These are phyloP conservation scores for Tribolium castaneum DNA, from an alignment of 1,140 invertebrate species.

Conservation along the genomic window DNA sequence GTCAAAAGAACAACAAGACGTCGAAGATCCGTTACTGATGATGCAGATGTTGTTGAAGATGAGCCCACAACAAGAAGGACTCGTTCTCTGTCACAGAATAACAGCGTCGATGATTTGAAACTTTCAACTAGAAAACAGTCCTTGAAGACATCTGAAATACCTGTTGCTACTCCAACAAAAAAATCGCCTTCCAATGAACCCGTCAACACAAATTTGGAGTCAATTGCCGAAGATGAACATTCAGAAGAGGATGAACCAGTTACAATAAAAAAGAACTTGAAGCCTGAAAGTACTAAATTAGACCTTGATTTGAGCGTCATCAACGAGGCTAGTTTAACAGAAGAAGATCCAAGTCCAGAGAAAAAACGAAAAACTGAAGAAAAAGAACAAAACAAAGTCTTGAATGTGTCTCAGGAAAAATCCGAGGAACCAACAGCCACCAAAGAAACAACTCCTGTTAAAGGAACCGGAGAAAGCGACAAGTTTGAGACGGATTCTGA, in stretches of 20 bases:
- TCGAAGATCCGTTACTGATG: constrained; percentile 1
- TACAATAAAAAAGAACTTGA: background rate
- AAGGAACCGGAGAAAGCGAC: background rate
- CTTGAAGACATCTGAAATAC: background rate
- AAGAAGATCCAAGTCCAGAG: background rate
- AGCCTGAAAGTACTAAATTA: background rate
- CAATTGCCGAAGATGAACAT: background rate
- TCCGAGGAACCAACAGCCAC: background rate
- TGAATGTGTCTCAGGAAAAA: background rate
- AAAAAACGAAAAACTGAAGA: background rate
- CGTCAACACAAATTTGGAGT: background rate
- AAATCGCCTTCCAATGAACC: background rate
- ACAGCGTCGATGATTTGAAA: background rate
- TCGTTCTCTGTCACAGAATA: background rate
- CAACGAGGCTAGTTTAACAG: constrained; percentile 6
- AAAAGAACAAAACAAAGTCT: background rate
- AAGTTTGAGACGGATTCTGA: background rate
- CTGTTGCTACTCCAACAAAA: background rate
- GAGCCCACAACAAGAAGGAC: background rate
- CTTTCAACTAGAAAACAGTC: background rate
- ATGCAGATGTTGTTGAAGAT: background rate
- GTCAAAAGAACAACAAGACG: background rate
- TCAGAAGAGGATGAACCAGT: background rate
- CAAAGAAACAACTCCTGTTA: background rate
- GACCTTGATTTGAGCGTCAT: constrained; percentile 3